These are phyloP conservation scores for Nematopogon swammerdamellus DNA, from an alignment of 2,888 invertebrate species.

Conservation along the genomic window DNA sequence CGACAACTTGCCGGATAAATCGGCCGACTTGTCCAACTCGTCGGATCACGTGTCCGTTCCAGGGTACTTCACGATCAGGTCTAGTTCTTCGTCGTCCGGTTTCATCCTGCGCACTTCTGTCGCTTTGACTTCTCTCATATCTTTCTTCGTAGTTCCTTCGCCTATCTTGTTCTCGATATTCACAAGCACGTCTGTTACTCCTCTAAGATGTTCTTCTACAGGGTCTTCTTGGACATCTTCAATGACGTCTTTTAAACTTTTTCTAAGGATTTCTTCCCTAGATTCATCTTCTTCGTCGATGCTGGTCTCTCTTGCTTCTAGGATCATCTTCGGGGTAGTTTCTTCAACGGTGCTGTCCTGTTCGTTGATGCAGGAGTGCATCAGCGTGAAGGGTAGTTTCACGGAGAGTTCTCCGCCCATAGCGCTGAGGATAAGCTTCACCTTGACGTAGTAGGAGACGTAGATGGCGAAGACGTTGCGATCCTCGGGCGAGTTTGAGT, in stretches of 20 bases:
- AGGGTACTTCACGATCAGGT: slow-evolving; percentile 46
- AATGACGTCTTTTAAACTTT: slow-evolving; percentile 23
- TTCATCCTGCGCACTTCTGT: slow-evolving; percentile 33
- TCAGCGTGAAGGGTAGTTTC: slow-evolving; percentile 76
- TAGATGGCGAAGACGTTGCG: slow-evolving; percentile 88
- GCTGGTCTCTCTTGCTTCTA: slow-evolving; percentile 45
- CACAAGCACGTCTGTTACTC: slow-evolving; percentile 41
- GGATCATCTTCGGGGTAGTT: slow-evolving; percentile 42
- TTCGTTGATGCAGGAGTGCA: slow-evolving; percentile 67
- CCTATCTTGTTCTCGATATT: slow-evolving; percentile 42
- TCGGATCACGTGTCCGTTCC: slow-evolving; percentile 55
- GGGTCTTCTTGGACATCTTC: slow-evolving; percentile 21
- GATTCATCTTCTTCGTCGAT: slow-evolving; percentile 37
- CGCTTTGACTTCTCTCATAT: slow-evolving; percentile 22
- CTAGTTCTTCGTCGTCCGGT: slow-evolving; percentile 41
- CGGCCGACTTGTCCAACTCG: slow-evolving; percentile 35
- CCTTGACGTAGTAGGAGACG: slow-evolving; percentile 88
- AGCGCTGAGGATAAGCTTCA: slow-evolving; percentile 74
- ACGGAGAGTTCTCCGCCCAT: slow-evolving; percentile 79
- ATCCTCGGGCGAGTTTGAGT: slow-evolving; percentile 61
- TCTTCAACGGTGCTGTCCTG: slow-evolving; percentile 55
- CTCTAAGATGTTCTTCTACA: slow-evolving; percentile 33
- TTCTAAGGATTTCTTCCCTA: slow-evolving; percentile 21
- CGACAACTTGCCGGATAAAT: slow-evolving; percentile 20
- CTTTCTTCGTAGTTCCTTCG: slow-evolving; percentile 29